Base-by-base conservation (phyloP, 2,888 invertebrate genomes). In the Xylota sylvarum region DNA sequence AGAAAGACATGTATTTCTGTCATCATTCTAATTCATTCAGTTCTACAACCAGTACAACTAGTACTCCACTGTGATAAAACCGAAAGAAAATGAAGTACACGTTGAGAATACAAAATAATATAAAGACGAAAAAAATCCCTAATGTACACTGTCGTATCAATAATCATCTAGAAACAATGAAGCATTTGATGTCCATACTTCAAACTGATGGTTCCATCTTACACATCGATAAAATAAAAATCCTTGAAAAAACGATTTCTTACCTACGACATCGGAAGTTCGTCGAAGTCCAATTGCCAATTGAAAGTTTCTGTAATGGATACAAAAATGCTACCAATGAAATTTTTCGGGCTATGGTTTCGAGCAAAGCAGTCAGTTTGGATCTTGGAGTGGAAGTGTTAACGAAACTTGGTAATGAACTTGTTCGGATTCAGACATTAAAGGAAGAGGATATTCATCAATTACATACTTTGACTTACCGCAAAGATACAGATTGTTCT, bases 91-190 rank as follows among this genome's bases (percentile, higher is more conserved):
- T 88, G 81, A 84, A 88, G 82, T 89, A 89, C 88, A 97, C 97
- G 90, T 89, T 85, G 88, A 95, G 97, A 93, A 97, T 97, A 91
- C 97, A 97, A 93, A 97, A 97, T 93, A 97, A 97, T 93, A 97
- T 97, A 96, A 97, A 97, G 93, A 97, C 97, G 97, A 93, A 94
- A 97, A 90, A 96, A 97, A 92, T 94, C 97, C 88, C 94, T 97
- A 89, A 97, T 97, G n/a, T 14, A 2, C 43, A 4, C 14, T 5
- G 14, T 88, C 94, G 97, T 92, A 97, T 97, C 94, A 97, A 97
- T 93, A 96, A 96, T 90, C 97, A 97, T 93, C 94, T 97, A 91
- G 97, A 97, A 93, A 97, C 97, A 90, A 94, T 97, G 80, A 97
- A 97, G 92, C 97, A 97, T 93, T 93, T 97, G 92, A 97, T 97